Evolutionary conservation across 2,888 invertebrate genomes (phyloP), one percentile per base, ranked within the genome.

Genomic region (Dicyrtomina minuta): DNA sequence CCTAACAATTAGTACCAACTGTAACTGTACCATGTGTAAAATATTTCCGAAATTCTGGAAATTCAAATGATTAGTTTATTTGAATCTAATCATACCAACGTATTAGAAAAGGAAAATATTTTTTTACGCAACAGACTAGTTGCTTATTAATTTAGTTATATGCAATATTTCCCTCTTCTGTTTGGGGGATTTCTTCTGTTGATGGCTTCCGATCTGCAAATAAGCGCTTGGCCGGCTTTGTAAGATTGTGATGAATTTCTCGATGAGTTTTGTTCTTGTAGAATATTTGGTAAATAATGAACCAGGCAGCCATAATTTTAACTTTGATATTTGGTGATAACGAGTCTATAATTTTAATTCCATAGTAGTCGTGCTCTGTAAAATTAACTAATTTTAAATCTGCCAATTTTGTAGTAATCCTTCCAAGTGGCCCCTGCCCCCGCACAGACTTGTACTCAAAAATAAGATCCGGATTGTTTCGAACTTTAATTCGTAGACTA

Each of bases 351-450:
- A 68, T n/a, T 20, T 55, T 33, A 8, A 68, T 13, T 15, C 61
- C 61, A 27, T 68, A 68, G 43, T 68, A 68, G 26, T 68, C 68
- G 22, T 56, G 41, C 27, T 68, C 68, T 1, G 60, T 60, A 41
- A 60, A 60, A 55, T 68, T 68, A 3, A 53, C 60, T 44, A 51
- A 39, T 26, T 61, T 68, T 20, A 61, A 41, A 5, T 60, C 53
- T 13, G 60, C 61, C 24, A 55, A 53, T 51, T 68, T 68, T 15
- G 17, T 68, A 8, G 61, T 68, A 15, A 68, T 68, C 5, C 17
- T 51, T 5, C 68, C 68, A 17, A 68, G 20, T 5, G 68, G 53
- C n/a, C 61, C 61, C 44, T 60, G 60, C 1, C 53, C 68, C 20
- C 68, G 12, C 6, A 41, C 17, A 12, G 68, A 68, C 17, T 68